Evolutionary conservation across 2,888 invertebrate genomes (phyloP), one percentile per base, ranked within the genome.

Genomic region (Papilio elwesi): DNA sequence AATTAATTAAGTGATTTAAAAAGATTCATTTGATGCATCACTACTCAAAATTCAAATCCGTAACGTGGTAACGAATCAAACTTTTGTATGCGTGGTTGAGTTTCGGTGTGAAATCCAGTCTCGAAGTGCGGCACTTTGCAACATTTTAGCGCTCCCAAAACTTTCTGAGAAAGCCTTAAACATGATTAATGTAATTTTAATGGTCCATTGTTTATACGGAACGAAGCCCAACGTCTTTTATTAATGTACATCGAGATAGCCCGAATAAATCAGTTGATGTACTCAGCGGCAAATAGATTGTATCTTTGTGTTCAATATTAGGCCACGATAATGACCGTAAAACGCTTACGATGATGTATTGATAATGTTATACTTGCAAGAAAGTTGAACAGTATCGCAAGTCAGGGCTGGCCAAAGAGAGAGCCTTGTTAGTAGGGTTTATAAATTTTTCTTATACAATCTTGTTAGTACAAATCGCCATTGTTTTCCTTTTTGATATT

Each of bases 181-280:
- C 69, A 83, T 87, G 87, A 87, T 87, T 87, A 87, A 87, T 87
- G 87, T 81, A 77, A 78, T 83, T 85, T 83, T 87, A 85, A 87
- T 87, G 87, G 85, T 83, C 78, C 82, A 85, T 87, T 87, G 87
- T 87, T 86, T 86, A 81, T 76, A 73, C 75, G 70, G 71, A 71
- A 75, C 68, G 55, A 57, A 59, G 57, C 59, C 48, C 51, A 73
- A 65, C 73, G 75, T 75, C 78, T 80, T 78, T 78, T 80, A 78
- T 78, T 78, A 78, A 78, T 76, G 78, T 75, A 73, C 59, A 69
- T 66, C 53, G 52, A 69, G 73, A 73, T 73, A 70, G 53, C 66
- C 69, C 48, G 48, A 73, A 66, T 70, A 70, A 70, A 64, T 68
- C 68, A 55, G 69, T 59, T 70, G 69, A 52, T 65, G 59, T 66